Conservation (phyloP, 1,140 invertebrate species). For the Aphis gossypii region DNA sequence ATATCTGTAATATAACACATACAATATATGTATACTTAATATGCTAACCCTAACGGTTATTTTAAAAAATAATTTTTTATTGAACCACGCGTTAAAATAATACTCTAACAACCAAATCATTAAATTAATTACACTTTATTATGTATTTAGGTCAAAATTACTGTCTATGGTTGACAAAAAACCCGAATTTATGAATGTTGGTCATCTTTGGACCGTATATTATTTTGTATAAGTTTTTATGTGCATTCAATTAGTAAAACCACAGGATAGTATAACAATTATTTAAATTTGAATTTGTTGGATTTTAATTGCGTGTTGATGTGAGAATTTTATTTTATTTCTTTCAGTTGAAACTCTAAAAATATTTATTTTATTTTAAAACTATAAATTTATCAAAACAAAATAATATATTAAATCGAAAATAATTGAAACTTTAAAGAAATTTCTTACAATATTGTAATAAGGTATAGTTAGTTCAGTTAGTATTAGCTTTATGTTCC, state of each 20-base stretch:
- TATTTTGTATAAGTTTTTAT: neutral
- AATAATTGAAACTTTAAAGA: no score
- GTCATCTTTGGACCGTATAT: neutral
- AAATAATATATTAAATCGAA: neutral
- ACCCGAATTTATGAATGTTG: neutral
- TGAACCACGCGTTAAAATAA: neutral
- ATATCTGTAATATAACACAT: neutral
- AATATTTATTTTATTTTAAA: neutral
- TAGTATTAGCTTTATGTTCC: neutral
- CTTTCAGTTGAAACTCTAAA: neutral
- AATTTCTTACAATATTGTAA: neutral
- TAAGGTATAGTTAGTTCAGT: neutral
- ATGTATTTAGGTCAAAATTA: conserved; percentile 17
- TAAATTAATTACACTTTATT: neutral
- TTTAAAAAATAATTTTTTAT: neutral
- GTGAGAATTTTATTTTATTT: neutral
- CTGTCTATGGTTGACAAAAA: neutral
- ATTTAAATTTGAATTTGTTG: conserved; percentile 9
- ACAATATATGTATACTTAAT: neutral
- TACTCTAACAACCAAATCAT: neutral
- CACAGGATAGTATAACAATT: neutral
- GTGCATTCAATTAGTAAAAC: neutral
- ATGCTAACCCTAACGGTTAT: neutral
- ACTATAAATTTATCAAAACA: neutral
- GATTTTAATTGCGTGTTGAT: neutral